Percentiles rank a stretch among this genome's conserved stretches.
phyloP scores from a whole-genome alignment of 2,888 invertebrate genomes.

The Drosophila ezoana region DNA sequence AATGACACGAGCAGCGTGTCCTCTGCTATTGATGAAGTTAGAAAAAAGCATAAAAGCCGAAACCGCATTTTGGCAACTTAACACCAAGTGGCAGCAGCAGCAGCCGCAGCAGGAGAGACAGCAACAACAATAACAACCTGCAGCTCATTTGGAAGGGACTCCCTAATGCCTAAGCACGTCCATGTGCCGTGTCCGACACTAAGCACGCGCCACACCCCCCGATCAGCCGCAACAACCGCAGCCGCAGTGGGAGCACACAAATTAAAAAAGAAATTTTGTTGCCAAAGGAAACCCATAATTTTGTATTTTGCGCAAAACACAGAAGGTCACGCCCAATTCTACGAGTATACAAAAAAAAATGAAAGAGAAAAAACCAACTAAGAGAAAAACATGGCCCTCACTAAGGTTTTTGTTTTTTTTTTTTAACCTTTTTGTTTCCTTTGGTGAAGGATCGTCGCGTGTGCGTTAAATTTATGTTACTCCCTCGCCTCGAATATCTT shows the following conservation, averaged over 20 bases:
- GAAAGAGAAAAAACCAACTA: slow-evolving; percentile 13
- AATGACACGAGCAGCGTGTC: slow-evolving; percentile 61
- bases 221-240: slow-evolving; percentile 7
- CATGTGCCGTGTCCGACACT: slow-evolving; percentile 71
- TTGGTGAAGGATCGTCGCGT: slow-evolving; percentile 60
- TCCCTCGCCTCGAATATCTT: slow-evolving; percentile 55
- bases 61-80: slow-evolving; percentile 79
- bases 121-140: slow-evolving; percentile 23
- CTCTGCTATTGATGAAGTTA: slow-evolving; percentile 43
- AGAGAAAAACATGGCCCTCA: slow-evolving; percentile 25
- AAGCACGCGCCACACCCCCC: slow-evolving; percentile 71
- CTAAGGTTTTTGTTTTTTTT: slow-evolving; percentile 11
- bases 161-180: slow-evolving; percentile 79
- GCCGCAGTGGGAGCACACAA: slow-evolving; percentile 31
- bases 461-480: slow-evolving; percentile 71
- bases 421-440: slow-evolving; percentile 11
- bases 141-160: slow-evolving; percentile 52
- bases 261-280: slow-evolving; percentile 51
- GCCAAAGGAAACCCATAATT: slow-evolving; percentile 73
- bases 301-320: slow-evolving; percentile 75
- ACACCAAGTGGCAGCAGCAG: slow-evolving; percentile 42
- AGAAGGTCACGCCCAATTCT: slow-evolving; percentile 66
- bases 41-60: slow-evolving; percentile 35
- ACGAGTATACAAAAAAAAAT: slow-evolving; percentile 23
- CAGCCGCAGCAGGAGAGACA: neutral